Base-by-base conservation (phyloP, 2,113 vertebrate species). In the Pachyramphus minor region DNA sequence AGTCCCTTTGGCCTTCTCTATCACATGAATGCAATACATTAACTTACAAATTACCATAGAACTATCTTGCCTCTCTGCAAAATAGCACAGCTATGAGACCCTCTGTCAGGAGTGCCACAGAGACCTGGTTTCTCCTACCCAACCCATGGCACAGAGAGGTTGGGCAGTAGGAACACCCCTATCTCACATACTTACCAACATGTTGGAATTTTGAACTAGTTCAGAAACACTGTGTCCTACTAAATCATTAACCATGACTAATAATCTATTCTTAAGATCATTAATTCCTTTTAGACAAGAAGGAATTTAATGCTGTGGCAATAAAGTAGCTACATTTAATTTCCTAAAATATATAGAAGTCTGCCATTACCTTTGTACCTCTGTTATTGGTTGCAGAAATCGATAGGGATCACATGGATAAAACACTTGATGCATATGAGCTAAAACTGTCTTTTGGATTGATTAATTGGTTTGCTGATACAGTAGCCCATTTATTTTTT, bases 251-350 rank as follows among this genome's bases (percentile, higher is more conserved):
- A 62, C 9, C 16, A 27, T 45, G 74, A 55, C 44, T 78, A 95
- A 74, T 16, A 82, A 68, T 19, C 22, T n/a, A 72, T 56, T n/a
- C 16, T 56, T 24, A 85, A 87, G 41, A 50, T 9, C 18, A 80
- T 39, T 59, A 77, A 71, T 58, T 63, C 13, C 30, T 62, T 73
- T 73, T 24, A 76, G 49, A 85, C 27, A 87, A 79, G 66, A 53
- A 77, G 37, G 67, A 83, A 58, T 72, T 89, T 84, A 95, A 85
- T 41, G 79, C 22, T 31, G 14, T 63, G 33, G 93, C 74, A 91
- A 42, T 14, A 66, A 84, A 94, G 58, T 18, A 94, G 45, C 41
- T 76, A 35, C 28, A 66, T 56, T 62, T 69, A 69, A 62, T 83
- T 79, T 58, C 25, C 53, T 42, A 14, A 35, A 84, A 73, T 28